phyloP scores from a whole-genome alignment of 2,797 vertebrate species.

The Crenuchus spilurus region DNA sequence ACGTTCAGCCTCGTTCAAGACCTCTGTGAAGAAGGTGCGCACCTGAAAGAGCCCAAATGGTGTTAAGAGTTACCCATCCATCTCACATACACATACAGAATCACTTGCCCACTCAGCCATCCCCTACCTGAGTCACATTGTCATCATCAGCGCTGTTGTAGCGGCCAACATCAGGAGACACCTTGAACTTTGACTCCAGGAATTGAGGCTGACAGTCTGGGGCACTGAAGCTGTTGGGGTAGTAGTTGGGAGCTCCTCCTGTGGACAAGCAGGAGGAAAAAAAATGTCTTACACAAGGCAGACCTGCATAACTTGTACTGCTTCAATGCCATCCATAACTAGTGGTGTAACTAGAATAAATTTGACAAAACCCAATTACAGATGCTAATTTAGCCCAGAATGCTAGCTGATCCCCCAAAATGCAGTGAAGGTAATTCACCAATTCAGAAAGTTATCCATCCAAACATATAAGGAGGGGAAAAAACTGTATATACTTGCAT shows the following conservation, averaged over 20 bases:
- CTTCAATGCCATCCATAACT: not conserved
- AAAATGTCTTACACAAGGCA: not conserved
- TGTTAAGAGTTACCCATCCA: not conserved
- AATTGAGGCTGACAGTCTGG: constrained; percentile 74
- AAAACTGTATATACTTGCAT: too few relatives aligned
- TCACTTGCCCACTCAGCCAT: not conserved
- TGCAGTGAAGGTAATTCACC: too few relatives aligned
- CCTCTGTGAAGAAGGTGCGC: constrained; percentile 81
- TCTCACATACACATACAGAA: not conserved
- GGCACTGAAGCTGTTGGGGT: constrained; percentile 92
- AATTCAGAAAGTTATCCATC: too few relatives aligned
- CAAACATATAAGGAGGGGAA: too few relatives aligned
- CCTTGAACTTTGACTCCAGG: constrained; percentile 68
- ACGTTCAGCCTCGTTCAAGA: constrained; percentile 86
- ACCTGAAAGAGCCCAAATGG: constrained; percentile 75
- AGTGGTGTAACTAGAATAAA: too few relatives aligned
- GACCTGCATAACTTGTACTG: not conserved
- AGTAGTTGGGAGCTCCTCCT: constrained; percentile 97
- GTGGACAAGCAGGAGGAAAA: constrained; percentile 24
- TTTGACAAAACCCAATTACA: too few relatives aligned
- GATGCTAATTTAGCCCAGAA: not conserved
- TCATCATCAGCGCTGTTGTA: constrained; percentile 87
- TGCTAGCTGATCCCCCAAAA: too few relatives aligned
- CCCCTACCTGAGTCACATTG: constrained; percentile 87
- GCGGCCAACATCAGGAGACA: constrained; percentile 81